Evolutionary conservation across 2,797 vertebrate species (phyloP).

Genomic region (Netta rufina): DNA sequence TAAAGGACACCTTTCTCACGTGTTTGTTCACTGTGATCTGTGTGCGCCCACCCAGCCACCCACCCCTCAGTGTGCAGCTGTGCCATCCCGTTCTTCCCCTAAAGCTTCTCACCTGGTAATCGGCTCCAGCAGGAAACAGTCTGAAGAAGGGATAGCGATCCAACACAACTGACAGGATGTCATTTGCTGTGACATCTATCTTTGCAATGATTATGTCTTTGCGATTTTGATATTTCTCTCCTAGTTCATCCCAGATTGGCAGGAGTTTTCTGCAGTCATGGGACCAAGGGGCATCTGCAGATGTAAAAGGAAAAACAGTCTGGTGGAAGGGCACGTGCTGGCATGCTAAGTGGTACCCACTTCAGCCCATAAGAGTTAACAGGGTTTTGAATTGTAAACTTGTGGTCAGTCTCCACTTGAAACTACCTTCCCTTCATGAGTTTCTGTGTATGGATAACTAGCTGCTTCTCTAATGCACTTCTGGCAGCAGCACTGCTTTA

Average conservation of each 20-base stretch:
- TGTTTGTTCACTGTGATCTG: not conserved
- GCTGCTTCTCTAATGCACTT: not conserved
- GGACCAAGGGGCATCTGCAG: constrained; percentile 89
- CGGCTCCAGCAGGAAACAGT: constrained; percentile 85
- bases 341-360: not conserved
- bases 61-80: not conserved
- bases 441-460: not conserved
- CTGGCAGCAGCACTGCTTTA: not conserved
- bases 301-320: not conserved
- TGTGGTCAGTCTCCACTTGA: not conserved
- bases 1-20: not conserved
- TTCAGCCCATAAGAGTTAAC: not conserved
- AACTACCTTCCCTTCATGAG: not conserved
- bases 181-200: constrained; percentile 89
- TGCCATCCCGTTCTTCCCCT: rapidly evolving
- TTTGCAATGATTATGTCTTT: constrained; percentile 84
- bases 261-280: constrained; percentile 80
- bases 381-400: not conserved
- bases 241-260: constrained; percentile 86
- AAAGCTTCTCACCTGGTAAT: constrained; percentile 77
- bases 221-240: constrained; percentile 76
- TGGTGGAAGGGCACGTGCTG: not conserved
- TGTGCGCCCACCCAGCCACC: rapidly evolving
- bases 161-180: constrained; percentile 78
- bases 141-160: constrained; percentile 83